Evolutionary conservation across 2,797 vertebrate species (phyloP), one percentile per base, ranked within the genome.

Genomic region (Phrynocephalus guinanensis): DNA sequence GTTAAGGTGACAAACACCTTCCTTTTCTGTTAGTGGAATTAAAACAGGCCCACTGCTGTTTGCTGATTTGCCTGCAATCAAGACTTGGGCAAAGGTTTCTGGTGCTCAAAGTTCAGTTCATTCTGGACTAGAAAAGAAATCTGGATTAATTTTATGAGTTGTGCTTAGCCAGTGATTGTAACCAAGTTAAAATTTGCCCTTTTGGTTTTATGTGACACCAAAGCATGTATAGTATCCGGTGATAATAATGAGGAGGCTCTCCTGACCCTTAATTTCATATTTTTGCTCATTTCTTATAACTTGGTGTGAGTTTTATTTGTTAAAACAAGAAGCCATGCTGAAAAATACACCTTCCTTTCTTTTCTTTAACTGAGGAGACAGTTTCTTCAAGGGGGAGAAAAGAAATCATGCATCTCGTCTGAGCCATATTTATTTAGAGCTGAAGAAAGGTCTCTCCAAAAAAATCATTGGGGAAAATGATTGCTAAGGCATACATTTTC

Each of bases 391-490:
- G 24, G n/a, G 75, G 63, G 50, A 20, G 11, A 85, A 26, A 79
- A 91, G 83, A 16, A 88, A 85, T 0, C 15, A 60, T 81, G 22
- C 26, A 84, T 6, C 15, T 92, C 63, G 60, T 75, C 6, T 67
- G 22, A 33, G 7, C 18, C 6, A 22, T 44, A 30, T 11, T 63
- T 44, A 30, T 11, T 44, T 52, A 20, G 83, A 84, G 30, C 60
- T 1, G 79, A 79, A n/a, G 84, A n/a, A 82, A 78, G 38, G 38
- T 3, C 16, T 75, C 63, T 71, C 30, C 78, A 20, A 90, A 38
- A 56, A 71, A 84, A 44, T 2, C 3, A 68, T 22, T 93, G 88
- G 66, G 83, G 1, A 68, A 84, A 9, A 48, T 52, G 1, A 87
- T 79, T 1, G 33, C 91, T 48, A 81, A 84, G 44, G 30, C 86